Percentiles rank a stretch among this genome's conserved stretches.
phyloP scores from a whole-genome alignment of 2,888 invertebrate genomes.

The Pediacus dermestoides region DNA sequence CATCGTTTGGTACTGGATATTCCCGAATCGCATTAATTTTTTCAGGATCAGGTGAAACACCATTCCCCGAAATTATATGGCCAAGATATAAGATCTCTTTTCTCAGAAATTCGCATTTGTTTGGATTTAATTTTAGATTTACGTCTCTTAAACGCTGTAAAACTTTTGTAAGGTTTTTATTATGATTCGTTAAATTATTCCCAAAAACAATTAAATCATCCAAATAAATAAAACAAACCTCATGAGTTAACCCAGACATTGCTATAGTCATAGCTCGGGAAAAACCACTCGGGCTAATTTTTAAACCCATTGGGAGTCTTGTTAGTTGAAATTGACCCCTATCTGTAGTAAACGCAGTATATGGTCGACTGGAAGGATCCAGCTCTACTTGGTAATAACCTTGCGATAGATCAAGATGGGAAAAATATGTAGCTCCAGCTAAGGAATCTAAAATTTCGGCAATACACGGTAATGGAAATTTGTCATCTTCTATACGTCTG shows the following conservation, averaged over 20 bases:
- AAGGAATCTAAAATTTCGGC: conserved; percentile 32
- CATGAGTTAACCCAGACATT: conserved; percentile 25
- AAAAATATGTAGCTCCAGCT: conserved; percentile 29
- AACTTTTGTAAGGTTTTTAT: conserved; percentile 16
- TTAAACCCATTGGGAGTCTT: conserved; percentile 30
- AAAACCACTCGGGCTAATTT: conserved; percentile 29
- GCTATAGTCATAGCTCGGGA: conserved; percentile 29
- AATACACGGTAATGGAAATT: conserved; percentile 25
- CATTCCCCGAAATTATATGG: conserved; percentile 10
- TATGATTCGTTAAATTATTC: conserved; percentile 23
- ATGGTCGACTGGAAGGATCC: conserved; percentile 21
- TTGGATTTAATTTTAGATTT: conserved; percentile 16
- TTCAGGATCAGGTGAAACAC: conserved; percentile 20
- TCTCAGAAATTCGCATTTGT: conserved; percentile 23
- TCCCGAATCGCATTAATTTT: conserved; percentile 21
- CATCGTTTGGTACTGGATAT: conserved; percentile 22
- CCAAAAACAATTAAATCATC: conserved; percentile 18
- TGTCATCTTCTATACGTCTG: conserved; percentile 12
- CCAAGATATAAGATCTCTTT: conserved; percentile 19
- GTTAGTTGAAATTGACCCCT: conserved; percentile 30
- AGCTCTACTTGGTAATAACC: conserved; percentile 32
- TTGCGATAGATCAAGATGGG: conserved; percentile 27
- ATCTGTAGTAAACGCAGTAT: conserved; percentile 30
- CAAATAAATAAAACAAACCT: conserved; percentile 12
- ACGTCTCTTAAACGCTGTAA: conserved; percentile 10